Evolutionary conservation across 2,113 vertebrate genomes (phyloP), one percentile per base, ranked within the genome.

Genomic region (Cyanistes caeruleus): DNA sequence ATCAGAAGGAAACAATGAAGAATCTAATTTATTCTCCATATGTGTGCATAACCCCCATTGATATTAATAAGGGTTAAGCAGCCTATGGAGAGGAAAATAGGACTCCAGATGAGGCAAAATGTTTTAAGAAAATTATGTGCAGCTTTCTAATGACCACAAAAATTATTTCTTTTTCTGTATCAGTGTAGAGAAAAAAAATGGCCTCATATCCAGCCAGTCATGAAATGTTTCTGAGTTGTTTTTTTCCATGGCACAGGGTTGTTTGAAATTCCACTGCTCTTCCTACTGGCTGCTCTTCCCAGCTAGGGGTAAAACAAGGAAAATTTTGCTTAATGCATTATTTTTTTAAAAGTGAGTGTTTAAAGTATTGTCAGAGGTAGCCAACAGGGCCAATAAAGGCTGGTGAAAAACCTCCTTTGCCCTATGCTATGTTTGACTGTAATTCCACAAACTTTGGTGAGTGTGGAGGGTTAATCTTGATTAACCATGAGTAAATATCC

Each of bases 1-100:
- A 97, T 91, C 89, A 85, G 80, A 96, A 93, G 93, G 79, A 95
- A 96, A 92, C 80, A 90, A 89, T 76, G 90, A 84, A 88, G 74
- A 17, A 46, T 65, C 78, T 90, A 87, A 87, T 96, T 96, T 94
- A 75, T 93, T 87, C 92, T 94, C 85, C 96, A 90, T 58, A 82
- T 96, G 95, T 60, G 49, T 95, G 83, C 85, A 74, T 93, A 94
- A 96, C 60, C 64, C 77, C 80, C 90, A 90, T 90, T 52, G 69
- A 96, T 97, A 80, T 83, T 95, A 90, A 87, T 98, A 95, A 89
- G 96, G 93, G 69, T 91, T 95, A 96, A 96, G 73, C 69, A 95
- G 86, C 95, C 92, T 95, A 84, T 94, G 60, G 92, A 95, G 94
- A 96, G 46, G 77, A 94, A 96, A 95, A 96, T 62, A 68, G 92